phyloP scores from a whole-genome alignment of 2,113 vertebrate species.

The Gambusia affinis region DNA sequence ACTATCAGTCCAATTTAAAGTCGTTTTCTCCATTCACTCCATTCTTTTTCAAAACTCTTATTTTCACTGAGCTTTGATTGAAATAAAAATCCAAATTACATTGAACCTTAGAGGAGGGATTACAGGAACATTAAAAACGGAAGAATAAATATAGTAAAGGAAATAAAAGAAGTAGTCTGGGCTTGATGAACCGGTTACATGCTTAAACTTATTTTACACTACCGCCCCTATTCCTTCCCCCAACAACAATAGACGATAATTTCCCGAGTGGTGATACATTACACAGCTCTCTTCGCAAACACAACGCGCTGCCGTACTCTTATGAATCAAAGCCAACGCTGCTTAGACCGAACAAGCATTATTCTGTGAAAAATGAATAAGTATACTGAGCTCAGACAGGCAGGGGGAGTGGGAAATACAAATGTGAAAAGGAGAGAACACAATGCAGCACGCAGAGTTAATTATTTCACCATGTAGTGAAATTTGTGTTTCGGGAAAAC shows the following conservation, averaged over 20 bases:
- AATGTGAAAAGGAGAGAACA: background rate
- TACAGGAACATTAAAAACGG: constrained; percentile 11
- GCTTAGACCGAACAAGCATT: background rate
- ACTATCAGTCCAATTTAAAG: too few relatives aligned
- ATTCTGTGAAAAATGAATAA: background rate
- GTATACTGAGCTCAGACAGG: constrained; percentile 3
- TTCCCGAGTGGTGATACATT: constrained; percentile 69
- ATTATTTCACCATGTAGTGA: background rate
- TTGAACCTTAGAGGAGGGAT: background rate
- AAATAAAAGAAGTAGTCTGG: constrained; percentile 27
- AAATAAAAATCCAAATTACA: background rate
- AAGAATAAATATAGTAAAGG: constrained; percentile 18
- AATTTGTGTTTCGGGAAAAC: background rate
- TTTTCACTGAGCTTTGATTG: too few relatives aligned
- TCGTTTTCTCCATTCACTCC: too few relatives aligned
- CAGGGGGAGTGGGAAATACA: background rate
- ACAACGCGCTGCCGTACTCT: constrained; percentile 24
- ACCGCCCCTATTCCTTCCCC: constrained; percentile 45
- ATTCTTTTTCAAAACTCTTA: too few relatives aligned
- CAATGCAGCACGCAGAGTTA: background rate
- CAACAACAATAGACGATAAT: constrained; percentile 67
- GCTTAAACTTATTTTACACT: constrained; percentile 68
- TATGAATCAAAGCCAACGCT: constrained; percentile 39
- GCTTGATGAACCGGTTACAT: constrained; percentile 68
- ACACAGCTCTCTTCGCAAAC: constrained; percentile 46